Conservation (phyloP, 2,113 vertebrate species). For the Progne subis region DNA sequence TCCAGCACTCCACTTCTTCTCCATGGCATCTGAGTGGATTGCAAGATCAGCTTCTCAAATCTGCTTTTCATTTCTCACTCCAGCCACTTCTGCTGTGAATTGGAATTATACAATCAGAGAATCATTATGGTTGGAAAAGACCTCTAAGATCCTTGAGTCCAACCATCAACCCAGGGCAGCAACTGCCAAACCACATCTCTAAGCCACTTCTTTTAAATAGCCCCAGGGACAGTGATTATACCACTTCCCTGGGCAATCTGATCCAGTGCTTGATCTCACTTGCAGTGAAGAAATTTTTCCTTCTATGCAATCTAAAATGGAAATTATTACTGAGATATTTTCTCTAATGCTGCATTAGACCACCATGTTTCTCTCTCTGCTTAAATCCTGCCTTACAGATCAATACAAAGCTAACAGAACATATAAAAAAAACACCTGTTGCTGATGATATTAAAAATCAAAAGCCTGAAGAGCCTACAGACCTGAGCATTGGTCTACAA, state of each 20-base stretch:
- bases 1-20: not conserved
- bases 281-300: not conserved
- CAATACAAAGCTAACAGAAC: not conserved
- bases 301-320: not conserved
- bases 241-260: not conserved
- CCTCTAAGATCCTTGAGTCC: rapidly evolving
- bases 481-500: not conserved
- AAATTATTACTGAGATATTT: not conserved
- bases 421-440: not conserved
- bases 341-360: not conserved
- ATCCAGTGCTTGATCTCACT: not conserved
- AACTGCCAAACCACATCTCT: not conserved
- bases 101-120: not conserved
- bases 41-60: not conserved
- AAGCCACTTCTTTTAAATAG: not conserved
- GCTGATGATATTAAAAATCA: not conserved
- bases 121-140: not conserved
- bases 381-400: not conserved
- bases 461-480: not conserved
- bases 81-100: not conserved
- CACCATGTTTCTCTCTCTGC: not conserved
- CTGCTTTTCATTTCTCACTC: not conserved
- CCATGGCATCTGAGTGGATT: not conserved
- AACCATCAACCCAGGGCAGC: not conserved
- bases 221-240: not conserved